Conservation (phyloP, 2,797 vertebrate genomes). For the Enteromius radiatus region DNA sequence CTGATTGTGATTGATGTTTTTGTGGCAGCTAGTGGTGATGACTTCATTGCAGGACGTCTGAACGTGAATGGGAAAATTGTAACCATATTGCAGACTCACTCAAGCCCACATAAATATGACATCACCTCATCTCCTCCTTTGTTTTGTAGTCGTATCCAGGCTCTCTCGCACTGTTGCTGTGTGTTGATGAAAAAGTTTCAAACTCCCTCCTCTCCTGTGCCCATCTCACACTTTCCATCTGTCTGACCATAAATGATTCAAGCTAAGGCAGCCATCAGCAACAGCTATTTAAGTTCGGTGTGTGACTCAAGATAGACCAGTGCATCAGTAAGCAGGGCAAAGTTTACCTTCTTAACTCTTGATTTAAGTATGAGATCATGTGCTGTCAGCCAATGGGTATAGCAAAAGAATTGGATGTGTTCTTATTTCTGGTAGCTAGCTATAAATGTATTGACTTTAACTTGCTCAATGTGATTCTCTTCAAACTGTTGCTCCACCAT, state of each 20-base stretch:
- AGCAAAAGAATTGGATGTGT: neutral
- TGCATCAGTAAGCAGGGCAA: constrained; percentile 3
- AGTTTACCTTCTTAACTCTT: neutral
- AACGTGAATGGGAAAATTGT: constrained; percentile 5
- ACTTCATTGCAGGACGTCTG: neutral
- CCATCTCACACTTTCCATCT: constrained; percentile 71
- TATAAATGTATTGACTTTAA: neutral
- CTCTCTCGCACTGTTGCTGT: constrained; percentile 6
- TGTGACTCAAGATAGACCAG: constrained; percentile 24
- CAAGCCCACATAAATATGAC: constrained; percentile 42
- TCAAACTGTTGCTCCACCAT: neutral
- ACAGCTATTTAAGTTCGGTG: constrained; percentile 54
- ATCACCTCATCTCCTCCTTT: constrained; percentile 52
- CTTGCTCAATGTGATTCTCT: no score
- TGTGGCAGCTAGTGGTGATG: neutral
- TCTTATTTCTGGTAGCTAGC: neutral
- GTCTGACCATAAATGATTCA: constrained; percentile 71
- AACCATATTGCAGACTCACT: constrained; percentile 10
- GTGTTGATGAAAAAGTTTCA: constrained; percentile 26
- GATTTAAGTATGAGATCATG: neutral
- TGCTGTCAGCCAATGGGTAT: neutral
- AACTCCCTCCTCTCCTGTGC: constrained; percentile 50
- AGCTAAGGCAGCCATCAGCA: constrained; percentile 43
- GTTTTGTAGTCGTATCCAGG: constrained; percentile 68
- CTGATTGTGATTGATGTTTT: neutral